Conservation (phyloP, 2,113 vertebrate species). For the Paramormyrops kingsleyae region DNA sequence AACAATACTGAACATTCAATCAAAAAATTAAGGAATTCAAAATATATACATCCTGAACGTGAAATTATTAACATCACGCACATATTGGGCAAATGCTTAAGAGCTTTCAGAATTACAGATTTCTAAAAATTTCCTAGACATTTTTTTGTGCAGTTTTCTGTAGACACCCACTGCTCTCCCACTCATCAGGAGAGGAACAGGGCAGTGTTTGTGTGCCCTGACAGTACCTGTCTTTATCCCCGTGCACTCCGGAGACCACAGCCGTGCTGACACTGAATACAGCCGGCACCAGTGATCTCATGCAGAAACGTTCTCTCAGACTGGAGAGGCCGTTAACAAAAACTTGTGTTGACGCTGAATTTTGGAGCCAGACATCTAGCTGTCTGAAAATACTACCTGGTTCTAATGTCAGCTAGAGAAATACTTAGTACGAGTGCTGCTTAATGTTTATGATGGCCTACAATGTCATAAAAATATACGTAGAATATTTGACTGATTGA, state of each 20-base stretch:
- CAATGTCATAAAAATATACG: neutral
- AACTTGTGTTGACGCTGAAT: neutral
- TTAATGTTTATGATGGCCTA: neutral
- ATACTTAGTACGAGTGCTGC: neutral
- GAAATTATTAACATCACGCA: neutral
- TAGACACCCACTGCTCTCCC: conserved; percentile 14
- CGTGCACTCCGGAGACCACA: conserved; percentile 78
- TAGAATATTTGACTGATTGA: neutral
- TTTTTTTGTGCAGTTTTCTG: conserved; percentile 23
- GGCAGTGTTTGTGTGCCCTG: neutral
- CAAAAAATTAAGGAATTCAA: neutral
- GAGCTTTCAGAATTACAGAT: neutral
- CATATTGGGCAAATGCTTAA: neutral
- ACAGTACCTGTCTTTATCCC: conserved; percentile 85
- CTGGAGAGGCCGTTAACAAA: conserved; percentile 59
- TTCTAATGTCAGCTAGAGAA: neutral
- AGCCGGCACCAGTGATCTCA: conserved; percentile 76
- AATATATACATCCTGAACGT: neutral
- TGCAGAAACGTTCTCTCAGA: conserved; percentile 58
- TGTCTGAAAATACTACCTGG: neutral
- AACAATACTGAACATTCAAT: neutral
- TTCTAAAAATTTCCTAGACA: conserved; percentile 23
- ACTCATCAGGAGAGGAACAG: conserved; percentile 3
- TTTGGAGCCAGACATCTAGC: conserved; percentile 10
- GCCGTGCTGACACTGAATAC: conserved; percentile 67